Base-by-base conservation (phyloP, 2,113 vertebrate species). In the Colius striatus region DNA sequence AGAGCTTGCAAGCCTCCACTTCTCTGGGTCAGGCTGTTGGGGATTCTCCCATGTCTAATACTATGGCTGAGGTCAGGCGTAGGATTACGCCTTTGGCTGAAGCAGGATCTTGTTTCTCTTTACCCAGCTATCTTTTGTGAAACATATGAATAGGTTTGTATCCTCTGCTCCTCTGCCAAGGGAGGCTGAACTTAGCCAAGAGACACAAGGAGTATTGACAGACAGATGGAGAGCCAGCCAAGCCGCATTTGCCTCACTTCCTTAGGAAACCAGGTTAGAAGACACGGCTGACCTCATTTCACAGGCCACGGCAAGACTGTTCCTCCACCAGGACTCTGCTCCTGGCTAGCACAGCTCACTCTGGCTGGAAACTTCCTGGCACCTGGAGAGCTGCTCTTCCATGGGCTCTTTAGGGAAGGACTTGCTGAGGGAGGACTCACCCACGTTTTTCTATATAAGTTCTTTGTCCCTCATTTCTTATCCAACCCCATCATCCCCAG, bases 181-280 rank as follows among this genome's bases (percentile, higher is more conserved):
- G 53, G 48, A 34, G 32, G 48, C 38, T 84, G 79, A 97, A 92
- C 92, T 93, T 93, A 89, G 80, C 91, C 80, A 92, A 81, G 80
- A 87, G 80, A 92, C 25, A 13, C 65, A 94, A 84, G 11, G 86
- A 72, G 86, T 92, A 95, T 71, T 96, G 95, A 96, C 95, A 94
- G 95, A 96, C 86, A 66, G 60, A 88, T 4, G 11, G 73, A 75
- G 57, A 74, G 8, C 21, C 73, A 84, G 79, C 84, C 89, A 94
- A 91, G 84, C 22, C 14, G 0, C 61, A 16, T 97, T 94, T 94
- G 89, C 86, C 84, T 97, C 94, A 89, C 92, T 96, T 96, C 96
- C 96, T 91, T 92, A 96, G 95, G 95, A 96, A 97, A 87, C 80
- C 86, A 93, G 92, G 68, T 91, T 94, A 78, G 95, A 78, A 93